These are phyloP conservation scores for Zingel zingel DNA, from an alignment of 2,113 vertebrate species.

Conservation along the genomic window DNA sequence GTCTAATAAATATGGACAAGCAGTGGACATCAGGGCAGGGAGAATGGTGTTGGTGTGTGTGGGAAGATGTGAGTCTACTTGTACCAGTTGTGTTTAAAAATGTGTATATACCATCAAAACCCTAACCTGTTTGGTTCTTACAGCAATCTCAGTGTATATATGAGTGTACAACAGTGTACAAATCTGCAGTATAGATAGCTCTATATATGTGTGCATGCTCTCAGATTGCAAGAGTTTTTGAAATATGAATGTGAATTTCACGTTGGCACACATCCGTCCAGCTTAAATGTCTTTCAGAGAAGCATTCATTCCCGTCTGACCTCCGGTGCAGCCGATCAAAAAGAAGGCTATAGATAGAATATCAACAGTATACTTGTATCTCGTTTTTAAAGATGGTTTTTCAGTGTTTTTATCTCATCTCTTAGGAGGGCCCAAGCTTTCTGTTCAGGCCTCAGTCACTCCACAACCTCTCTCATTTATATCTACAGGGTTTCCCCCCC, in stretches of 20 bases:
- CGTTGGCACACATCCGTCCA: neutral
- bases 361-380: neutral
- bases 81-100: neutral
- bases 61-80: neutral
- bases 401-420: neutral
- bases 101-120: neutral
- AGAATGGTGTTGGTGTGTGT: neutral
- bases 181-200: neutral
- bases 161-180: neutral
- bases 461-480: neutral
- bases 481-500: neutral
- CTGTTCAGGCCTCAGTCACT: neutral
- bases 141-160: neutral
- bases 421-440: neutral
- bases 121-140: neutral
- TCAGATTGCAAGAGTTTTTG: neutral
- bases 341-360: neutral
- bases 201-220: neutral
- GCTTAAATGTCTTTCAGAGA: neutral
- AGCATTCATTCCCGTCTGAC: slow-evolving; percentile 9
- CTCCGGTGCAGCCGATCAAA: neutral
- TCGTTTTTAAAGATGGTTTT: neutral
- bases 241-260: slow-evolving; percentile 9
- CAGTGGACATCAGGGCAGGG: neutral
- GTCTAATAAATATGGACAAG: slow-evolving; percentile 27